Percentiles rank a stretch among this genome's conserved stretches.
phyloP scores from a whole-genome alignment of 2,797 vertebrate genomes.

The Loris lydekkerianus region DNA sequence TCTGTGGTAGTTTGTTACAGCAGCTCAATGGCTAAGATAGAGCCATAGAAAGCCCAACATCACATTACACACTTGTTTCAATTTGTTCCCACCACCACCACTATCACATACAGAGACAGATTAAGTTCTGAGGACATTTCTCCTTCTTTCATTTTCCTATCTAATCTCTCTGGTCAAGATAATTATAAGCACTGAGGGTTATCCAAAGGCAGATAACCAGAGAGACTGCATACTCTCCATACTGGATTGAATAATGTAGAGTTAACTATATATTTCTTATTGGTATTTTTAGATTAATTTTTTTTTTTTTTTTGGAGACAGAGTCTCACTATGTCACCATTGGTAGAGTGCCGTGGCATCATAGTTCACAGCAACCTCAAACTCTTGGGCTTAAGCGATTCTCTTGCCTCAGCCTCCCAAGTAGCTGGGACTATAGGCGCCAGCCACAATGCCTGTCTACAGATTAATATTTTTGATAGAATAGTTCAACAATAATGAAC shows the following conservation, averaged over 20 bases:
- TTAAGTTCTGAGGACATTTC: background rate
- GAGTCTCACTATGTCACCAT: too few relatives aligned
- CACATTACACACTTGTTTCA: background rate
- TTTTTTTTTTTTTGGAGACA: too few relatives aligned
- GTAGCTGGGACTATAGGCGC: too few relatives aligned
- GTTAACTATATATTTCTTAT: background rate
- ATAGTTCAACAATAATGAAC: background rate
- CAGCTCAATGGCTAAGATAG: background rate
- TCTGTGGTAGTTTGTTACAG: background rate
- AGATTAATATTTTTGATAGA: background rate
- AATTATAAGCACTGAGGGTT: slow-evolving; percentile 1
- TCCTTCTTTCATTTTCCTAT: background rate
- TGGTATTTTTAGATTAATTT: background rate
- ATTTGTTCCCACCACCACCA: background rate
- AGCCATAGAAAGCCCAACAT: slow-evolving; percentile 1
- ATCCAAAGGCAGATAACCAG: background rate
- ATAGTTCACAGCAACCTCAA: too few relatives aligned
- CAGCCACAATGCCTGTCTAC: too few relatives aligned
- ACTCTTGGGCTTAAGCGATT: too few relatives aligned
- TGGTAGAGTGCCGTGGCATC: too few relatives aligned
- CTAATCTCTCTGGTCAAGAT: background rate
- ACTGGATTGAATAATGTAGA: slow-evolving; percentile 22
- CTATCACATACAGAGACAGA: background rate
- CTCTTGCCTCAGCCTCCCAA: too few relatives aligned
- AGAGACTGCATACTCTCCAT: background rate